Evolutionary conservation across 2,888 invertebrate species (phyloP), one percentile per base, ranked within the genome.

Genomic region (Cephalotes varians): DNA sequence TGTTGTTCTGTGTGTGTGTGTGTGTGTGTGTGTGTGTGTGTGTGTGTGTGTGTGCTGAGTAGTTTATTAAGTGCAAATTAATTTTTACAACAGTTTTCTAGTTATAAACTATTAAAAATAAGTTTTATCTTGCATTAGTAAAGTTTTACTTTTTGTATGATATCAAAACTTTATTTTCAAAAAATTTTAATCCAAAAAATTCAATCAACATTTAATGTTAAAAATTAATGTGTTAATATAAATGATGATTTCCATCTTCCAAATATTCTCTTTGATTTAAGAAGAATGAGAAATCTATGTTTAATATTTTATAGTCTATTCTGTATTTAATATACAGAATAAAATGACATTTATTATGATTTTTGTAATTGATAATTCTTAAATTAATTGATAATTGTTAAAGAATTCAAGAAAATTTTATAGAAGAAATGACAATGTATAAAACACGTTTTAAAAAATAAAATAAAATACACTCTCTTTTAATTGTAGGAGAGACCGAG

Each of bases 41-140:
- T n/a, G n/a, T n/a, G n/a, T n/a, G n/a, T n/a, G n/a, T n/a, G n/a
- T n/a, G n/a, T n/a, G 18, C 2, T 10, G 1, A 25, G 7, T n/a
- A 51, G 6, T 37, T 51, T 49, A n/a, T 40, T 64, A 64, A 64
- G 40, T 64, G 37, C 34, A 18, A 49, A 60, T 74, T 74, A 74
- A 73, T 31, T 21, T 21, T 71, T 21, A 10, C 25, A 51, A 34
- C 15, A 25, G 18, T 1, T n/a, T 31, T 15, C 6, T 18, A 25
- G 18, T 18, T 34, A 37, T 18, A 18, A 71, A 5, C 10, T 71
- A 25, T 64, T 44, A 64, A 64, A 21, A 34, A 2, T 9, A 21
- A 51, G n/a, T 28, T 28, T 5, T 10, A 21, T 31, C 5, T 4
- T 34, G 21, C 31, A 37, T 54, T 37, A 18, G 25, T 51, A 9